phyloP scores from a whole-genome alignment of 1,140 invertebrate genomes.

The Sitobion miscanthi region DNA sequence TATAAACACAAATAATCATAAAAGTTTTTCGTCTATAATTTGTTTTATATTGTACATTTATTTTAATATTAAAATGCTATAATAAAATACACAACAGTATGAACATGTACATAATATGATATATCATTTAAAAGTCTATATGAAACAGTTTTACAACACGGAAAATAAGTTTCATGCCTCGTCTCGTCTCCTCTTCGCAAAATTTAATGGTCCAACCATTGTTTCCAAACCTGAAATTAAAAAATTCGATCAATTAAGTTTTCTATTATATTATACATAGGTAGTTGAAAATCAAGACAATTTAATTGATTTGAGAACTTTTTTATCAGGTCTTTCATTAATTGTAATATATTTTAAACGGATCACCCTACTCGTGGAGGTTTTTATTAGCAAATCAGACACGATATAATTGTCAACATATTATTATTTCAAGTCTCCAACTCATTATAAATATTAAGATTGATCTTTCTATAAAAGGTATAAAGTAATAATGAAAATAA shows the following conservation, averaged over 20 bases:
- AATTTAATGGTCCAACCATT: constrained; percentile 45
- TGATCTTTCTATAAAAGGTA: not conserved
- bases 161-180: constrained; percentile 20
- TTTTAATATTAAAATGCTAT: not conserved
- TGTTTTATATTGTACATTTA: not conserved
- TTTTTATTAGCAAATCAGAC: not conserved
- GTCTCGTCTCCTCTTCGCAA: constrained; percentile 46
- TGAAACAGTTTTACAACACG: not conserved
- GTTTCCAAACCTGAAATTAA: constrained; percentile 53
- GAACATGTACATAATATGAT: not conserved
- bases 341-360: not conserved
- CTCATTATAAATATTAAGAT: not conserved
- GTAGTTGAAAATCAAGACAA: not conserved
- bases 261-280: not conserved
- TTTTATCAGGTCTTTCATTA: not conserved
- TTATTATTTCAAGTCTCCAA: not conserved
- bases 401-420: not conserved
- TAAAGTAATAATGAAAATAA: not conserved
- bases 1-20: not conserved
- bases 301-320: not conserved
- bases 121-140: not conserved
- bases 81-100: not conserved
- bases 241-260: not conserved
- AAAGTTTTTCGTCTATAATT: not conserved
- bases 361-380: not conserved